Base-by-base conservation (phyloP, 2,797 vertebrate species). In the Naso thynnoides region DNA sequence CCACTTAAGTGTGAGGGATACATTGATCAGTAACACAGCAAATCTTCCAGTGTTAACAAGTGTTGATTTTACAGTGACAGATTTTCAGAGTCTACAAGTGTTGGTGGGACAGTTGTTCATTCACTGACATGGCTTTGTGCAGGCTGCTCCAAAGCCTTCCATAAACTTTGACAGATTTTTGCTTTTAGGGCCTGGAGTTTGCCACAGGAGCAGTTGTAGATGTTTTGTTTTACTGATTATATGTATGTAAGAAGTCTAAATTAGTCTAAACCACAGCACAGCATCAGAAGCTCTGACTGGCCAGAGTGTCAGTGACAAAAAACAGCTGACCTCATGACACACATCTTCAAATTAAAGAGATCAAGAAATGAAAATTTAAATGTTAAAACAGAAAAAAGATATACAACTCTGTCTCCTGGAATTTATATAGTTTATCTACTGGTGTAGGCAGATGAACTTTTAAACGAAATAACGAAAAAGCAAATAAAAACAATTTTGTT, bases 11-110 rank as follows among this genome's bases (percentile, higher is more conserved):
- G 24, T 47, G 45, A 62, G 69, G 36, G 52, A 62, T 26, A 15
- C 42, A n/a, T 26, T 64, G 36, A 76, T 73, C 26, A 42, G 47
- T 27, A 79, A 84, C 64, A 70, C 73, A 77, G 56, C 70, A 74
- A 83, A 86, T 78, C 59, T 77, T 48, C 36, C 4, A 5, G 59
- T 0, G 59, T 73, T 77, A 83, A 84, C 79, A 73, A 86, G 83
- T 82, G 66, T 72, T 83, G 82, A 81, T 77, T 85, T 88, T 77
- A 72, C 70, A 56, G 42, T 75, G 68, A 79, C 73, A 80, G 42
- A 76, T 59, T 70, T 72, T 55, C 60, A 42, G 52, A 70, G 61
- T 24, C 65, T 74, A 64, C 73, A 67, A 70, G 45, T 38, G 50
- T 61, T 67, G 39, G 49, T 60, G n/a, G 2, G 60, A 54, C 63